Percentiles rank a stretch among this genome's conserved stretches.
Evolutionary conservation across 2,797 vertebrate species (phyloP).

Genomic region (Diplodus puntazzo): DNA sequence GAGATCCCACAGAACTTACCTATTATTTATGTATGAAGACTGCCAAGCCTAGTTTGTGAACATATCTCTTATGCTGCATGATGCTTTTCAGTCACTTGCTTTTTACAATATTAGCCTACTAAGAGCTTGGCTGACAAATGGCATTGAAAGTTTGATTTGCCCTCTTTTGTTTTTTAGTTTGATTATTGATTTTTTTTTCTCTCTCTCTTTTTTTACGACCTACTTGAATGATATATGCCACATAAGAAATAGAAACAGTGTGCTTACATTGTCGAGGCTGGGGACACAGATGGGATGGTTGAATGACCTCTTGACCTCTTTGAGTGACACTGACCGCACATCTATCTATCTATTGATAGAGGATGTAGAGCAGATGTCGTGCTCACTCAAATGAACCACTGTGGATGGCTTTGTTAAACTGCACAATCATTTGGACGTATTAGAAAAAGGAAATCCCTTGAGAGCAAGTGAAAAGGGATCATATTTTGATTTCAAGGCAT

Average conservation of each 20-base stretch:
- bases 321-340: constrained; percentile 50
- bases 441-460: constrained; percentile 16
- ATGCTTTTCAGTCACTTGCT: constrained; percentile 89
- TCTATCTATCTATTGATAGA: constrained; percentile 51
- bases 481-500: constrained; percentile 14
- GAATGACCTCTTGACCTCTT: constrained; percentile 58
- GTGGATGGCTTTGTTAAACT: constrained; percentile 31
- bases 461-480: constrained; percentile 21
- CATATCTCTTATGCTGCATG: constrained; percentile 90
- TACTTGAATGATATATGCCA: constrained; percentile 70
- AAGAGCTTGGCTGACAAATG: constrained; percentile 85
- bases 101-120: constrained; percentile 84
- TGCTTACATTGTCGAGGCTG: constrained; percentile 53
- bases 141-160: constrained; percentile 85
- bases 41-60: constrained; percentile 91
- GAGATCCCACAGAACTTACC: constrained; percentile 72
- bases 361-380: constrained; percentile 59
- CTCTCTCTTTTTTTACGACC: constrained; percentile 54
- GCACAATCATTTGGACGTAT: constrained; percentile 28
- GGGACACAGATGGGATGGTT: constrained; percentile 62
- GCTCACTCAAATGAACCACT: constrained; percentile 34
- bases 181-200: constrained; percentile 71
- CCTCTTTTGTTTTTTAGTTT: constrained; percentile 80
- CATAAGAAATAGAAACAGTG: constrained; percentile 47
- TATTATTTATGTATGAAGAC: constrained; percentile 86